Evolutionary conservation across 2,888 invertebrate genomes (phyloP).

Genomic region (Abrostola tripartita): DNA sequence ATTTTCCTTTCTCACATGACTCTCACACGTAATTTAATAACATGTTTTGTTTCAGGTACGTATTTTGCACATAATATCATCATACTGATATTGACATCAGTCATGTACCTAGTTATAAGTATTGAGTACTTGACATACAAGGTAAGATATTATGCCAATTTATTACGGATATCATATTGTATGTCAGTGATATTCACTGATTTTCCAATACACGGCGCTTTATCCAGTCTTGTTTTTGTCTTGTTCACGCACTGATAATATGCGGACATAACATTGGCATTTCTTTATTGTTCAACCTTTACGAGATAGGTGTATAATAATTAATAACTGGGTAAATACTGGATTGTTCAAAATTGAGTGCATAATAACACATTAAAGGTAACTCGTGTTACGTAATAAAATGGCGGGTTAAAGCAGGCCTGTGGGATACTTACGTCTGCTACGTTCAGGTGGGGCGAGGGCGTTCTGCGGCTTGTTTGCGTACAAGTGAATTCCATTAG

Average conservation of each 20-base stretch:
- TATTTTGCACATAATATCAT: slow-evolving; percentile 9
- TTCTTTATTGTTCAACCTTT: too few species aligned
- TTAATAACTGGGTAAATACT: not conserved
- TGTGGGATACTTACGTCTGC: slow-evolving; percentile 67
- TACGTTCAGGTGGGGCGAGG: slow-evolving; percentile 69
- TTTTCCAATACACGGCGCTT: too few species aligned
- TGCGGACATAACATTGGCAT: too few species aligned
- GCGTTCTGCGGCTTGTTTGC: slow-evolving; percentile 85
- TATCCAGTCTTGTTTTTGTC: too few species aligned
- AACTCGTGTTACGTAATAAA: slow-evolving; percentile 56
- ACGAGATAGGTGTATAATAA: not conserved
- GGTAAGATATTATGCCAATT: too few species aligned
- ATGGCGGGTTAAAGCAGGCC: slow-evolving; percentile 56
- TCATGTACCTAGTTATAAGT: not conserved
- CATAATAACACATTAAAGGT: slow-evolving; percentile 37
- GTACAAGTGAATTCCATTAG: slow-evolving; percentile 88
- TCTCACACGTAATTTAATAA: slow-evolving; percentile 38
- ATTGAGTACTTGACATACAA: not conserved
- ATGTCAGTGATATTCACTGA: too few species aligned
- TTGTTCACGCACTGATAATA: too few species aligned
- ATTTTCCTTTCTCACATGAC: slow-evolving; percentile 38
- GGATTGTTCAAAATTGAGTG: slow-evolving; percentile 8
- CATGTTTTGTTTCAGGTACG: slow-evolving; percentile 55
- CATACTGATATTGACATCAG: slow-evolving; percentile 7
- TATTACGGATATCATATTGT: too few species aligned